Evolutionary conservation across 2,888 invertebrate species (phyloP).

Genomic region (Cataglyphis rosenhaueri): DNA sequence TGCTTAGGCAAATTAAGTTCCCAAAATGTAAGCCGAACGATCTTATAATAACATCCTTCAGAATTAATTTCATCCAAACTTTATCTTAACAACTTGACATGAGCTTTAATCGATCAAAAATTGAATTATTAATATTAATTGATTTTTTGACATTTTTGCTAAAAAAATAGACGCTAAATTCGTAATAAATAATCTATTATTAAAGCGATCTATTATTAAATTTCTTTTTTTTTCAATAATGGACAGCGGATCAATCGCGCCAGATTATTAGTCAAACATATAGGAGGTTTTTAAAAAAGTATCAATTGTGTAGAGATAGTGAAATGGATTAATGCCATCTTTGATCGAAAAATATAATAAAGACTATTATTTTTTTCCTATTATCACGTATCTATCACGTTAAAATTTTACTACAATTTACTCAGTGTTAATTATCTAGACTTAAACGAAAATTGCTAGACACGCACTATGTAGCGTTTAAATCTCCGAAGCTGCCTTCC

Average conservation of each 20-base stretch:
- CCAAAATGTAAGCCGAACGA: slow-evolving; percentile 11
- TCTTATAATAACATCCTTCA: slow-evolving; percentile 5
- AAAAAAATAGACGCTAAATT: not conserved
- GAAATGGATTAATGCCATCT: slow-evolving; percentile 1
- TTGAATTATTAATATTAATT: not conserved
- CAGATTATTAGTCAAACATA: not conserved
- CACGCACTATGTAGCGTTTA: slow-evolving; percentile 28
- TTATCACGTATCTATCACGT: no score
- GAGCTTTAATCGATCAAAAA: not conserved
- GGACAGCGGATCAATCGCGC: not conserved
- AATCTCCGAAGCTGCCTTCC: slow-evolving; percentile 27
- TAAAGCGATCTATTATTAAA: not conserved
- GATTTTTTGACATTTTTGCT: not conserved
- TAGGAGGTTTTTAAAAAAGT: not conserved
- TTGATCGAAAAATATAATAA: not conserved
- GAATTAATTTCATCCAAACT: not conserved
- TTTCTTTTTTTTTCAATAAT: not conserved
- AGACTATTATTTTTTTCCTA: not conserved
- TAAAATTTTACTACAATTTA: not conserved
- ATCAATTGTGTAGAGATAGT: not conserved
- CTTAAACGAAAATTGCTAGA: not conserved
- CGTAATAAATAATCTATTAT: not conserved
- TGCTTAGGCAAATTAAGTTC: slow-evolving; percentile 11
- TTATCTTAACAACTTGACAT: not conserved
- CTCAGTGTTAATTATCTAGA: not conserved